These are phyloP conservation scores for Hoplodrina ambigua DNA, from an alignment of 2,888 invertebrate genomes.

Conservation along the genomic window DNA sequence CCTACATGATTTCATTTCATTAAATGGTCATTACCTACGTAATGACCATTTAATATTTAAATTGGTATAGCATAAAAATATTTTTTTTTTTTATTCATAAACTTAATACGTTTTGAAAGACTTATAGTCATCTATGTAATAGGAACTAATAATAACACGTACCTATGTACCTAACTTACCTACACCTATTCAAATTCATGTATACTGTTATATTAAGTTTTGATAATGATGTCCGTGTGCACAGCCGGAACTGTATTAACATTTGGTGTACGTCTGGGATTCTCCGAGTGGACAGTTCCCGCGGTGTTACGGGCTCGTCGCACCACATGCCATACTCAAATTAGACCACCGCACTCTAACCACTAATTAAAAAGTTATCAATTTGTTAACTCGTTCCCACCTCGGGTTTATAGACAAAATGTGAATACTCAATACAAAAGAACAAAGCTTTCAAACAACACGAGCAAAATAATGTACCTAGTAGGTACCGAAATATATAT, in stretches of 20 bases:
- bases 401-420: constrained; percentile 49
- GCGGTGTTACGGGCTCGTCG: constrained; percentile 65
- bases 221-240: constrained; percentile 66
- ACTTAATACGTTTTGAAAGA: background rate
- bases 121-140: background rate
- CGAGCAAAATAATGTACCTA: background rate
- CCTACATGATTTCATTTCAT: too few species aligned
- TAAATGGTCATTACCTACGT: too few species aligned
- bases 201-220: constrained; percentile 15
- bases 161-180: background rate
- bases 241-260: constrained; percentile 73
- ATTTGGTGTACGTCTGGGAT: constrained; percentile 79
- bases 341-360: constrained; percentile 77
- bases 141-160: background rate
- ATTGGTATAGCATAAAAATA: too few species aligned
- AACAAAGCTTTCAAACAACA: background rate
- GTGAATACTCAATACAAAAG: background rate
- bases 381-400: constrained; percentile 80
- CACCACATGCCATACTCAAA: constrained; percentile 80
- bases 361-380: constrained; percentile 82
- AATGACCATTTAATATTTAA: too few species aligned
- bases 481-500: too few species aligned
- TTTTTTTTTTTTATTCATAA: too few species aligned
- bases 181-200: constrained; percentile 1
- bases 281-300: constrained; percentile 76